Percentiles rank a stretch among this genome's conserved stretches.
Evolutionary conservation across 2,888 invertebrate species (phyloP).

Genomic region (Selenia dentaria): DNA sequence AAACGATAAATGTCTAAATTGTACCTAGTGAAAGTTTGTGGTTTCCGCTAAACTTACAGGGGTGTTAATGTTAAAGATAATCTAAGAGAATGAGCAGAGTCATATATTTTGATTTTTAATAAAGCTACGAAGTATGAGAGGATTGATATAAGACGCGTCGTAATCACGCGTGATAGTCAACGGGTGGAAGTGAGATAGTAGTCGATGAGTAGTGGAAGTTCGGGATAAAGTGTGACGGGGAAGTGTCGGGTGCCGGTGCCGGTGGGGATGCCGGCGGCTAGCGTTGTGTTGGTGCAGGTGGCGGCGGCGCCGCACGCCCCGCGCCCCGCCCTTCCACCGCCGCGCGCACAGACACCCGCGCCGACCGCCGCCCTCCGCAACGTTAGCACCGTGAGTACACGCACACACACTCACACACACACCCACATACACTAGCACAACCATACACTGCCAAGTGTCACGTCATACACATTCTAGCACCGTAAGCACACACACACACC

Average conservation of each 20-base stretch:
- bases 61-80: too few species aligned
- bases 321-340: constrained; percentile 85
- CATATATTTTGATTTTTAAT: too few species aligned
- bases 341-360: constrained; percentile 69
- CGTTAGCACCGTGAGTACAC: constrained; percentile 5
- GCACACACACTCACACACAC: constrained; percentile 40
- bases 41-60: too few species aligned
- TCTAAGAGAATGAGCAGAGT: too few species aligned
- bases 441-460: too few species aligned
- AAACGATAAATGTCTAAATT: too few species aligned
- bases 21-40: too few species aligned
- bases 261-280: constrained; percentile 25
- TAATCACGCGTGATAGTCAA: too few species aligned
- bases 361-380: constrained; percentile 63
- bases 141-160: too few species aligned
- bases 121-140: too few species aligned
- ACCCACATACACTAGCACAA: constrained; percentile 8
- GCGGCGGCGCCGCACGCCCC: constrained; percentile 78
- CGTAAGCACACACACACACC: constrained; percentile 21
- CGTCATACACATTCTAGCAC: too few species aligned
- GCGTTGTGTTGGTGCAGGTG: constrained; percentile 67
- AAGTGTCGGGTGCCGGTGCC: background rate
- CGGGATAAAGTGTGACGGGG: constrained; percentile 28
- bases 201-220: background rate
- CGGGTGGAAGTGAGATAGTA: too few species aligned